Evolutionary conservation across 2,797 vertebrate genomes (phyloP), one percentile per base, ranked within the genome.

Genomic region (Atherinosoma microstoma): DNA sequence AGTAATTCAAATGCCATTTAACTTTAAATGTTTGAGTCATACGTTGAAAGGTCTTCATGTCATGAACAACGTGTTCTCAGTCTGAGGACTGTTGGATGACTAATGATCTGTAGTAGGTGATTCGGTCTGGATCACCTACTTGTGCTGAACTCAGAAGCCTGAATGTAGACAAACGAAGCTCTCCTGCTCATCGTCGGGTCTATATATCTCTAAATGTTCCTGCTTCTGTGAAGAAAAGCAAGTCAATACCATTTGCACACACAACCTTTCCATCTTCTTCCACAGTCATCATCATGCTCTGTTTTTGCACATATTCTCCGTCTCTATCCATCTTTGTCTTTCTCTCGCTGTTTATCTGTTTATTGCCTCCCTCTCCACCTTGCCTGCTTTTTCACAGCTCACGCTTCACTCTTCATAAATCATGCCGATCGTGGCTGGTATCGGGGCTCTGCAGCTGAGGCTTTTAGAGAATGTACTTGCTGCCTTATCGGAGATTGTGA

Each of bases 381-480:
- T 12, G 2, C 62, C 76, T 1, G 10, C 22, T 57, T 63, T 29
- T 64, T 78, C 53, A 65, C 69, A 69, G 67, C 63, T 75, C 73
- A 69, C 2, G 2, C 65, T 73, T 68, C 62, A 51, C 57, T 76
- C 49, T 76, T n/a, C 78, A 67, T 83, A 78, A 85, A 86, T 88
- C 45, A 40, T 11, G 7, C 8, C 6, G 13, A 56, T 35, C 11
- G 9, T 64, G 60, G 69, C 45, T 36, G 9, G 67, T 34, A 45
- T 27, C 40, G 38, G 54, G 75, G 62, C 66, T 62, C 61, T 0
- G 6, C 53, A 53, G 69, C 76, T 69, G 80, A 53, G 64, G 30
- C 61, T 47, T 1, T 15, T 13, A 40, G 20, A 3, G 49, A 24
- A 24, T 40, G 38, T 56, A 13, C n/a, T 2, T 10, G 20, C 54